Percentiles rank a stretch among this genome's conserved stretches.
These are phyloP conservation scores for Euphonia xanthogaster DNA, from an alignment of 2,797 vertebrate genomes.

Conservation along the genomic window DNA sequence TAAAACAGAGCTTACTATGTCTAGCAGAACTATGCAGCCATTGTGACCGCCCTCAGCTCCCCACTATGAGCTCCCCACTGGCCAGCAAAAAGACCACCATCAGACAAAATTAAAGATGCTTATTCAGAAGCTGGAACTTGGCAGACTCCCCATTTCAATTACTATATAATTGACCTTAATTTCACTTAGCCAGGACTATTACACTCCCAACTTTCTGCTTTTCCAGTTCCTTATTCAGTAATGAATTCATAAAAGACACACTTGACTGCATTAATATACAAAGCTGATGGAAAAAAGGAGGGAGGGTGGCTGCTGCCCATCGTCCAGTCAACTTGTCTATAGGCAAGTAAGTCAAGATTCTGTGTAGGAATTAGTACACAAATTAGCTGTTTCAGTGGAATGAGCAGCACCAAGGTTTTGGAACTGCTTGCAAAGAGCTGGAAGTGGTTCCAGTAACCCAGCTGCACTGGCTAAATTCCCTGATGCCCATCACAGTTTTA, in stretches of 20 bases:
- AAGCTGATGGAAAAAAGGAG: background rate
- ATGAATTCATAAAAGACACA: background rate
- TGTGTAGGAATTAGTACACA: background rate
- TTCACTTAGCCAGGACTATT: background rate
- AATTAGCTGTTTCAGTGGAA: background rate
- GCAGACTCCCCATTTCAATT: slow-evolving; percentile 38
- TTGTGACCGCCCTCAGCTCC: slow-evolving; percentile 28
- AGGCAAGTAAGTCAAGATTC: background rate
- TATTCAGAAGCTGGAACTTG: slow-evolving; percentile 31
- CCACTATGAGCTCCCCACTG: background rate
- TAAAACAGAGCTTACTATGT: slow-evolving; percentile 45
- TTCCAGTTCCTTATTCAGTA: slow-evolving; percentile 6
- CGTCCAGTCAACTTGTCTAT: background rate
- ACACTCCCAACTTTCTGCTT: background rate
- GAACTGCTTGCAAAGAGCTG: background rate
- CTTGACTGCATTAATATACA: background rate
- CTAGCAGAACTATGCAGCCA: slow-evolving; percentile 41
- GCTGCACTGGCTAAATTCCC: background rate
- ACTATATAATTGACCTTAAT: slow-evolving; percentile 56
- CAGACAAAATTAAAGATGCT: background rate
- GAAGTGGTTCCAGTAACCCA: background rate
- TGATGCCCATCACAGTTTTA: background rate
- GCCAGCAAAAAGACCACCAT: slow-evolving; percentile 40
- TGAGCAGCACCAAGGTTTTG: background rate
- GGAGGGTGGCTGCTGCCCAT: background rate